Percentiles rank a stretch among this genome's conserved stretches.
These are phyloP conservation scores for Periplaneta americana DNA, from an alignment of 1,140 invertebrate genomes.

Conservation along the genomic window DNA sequence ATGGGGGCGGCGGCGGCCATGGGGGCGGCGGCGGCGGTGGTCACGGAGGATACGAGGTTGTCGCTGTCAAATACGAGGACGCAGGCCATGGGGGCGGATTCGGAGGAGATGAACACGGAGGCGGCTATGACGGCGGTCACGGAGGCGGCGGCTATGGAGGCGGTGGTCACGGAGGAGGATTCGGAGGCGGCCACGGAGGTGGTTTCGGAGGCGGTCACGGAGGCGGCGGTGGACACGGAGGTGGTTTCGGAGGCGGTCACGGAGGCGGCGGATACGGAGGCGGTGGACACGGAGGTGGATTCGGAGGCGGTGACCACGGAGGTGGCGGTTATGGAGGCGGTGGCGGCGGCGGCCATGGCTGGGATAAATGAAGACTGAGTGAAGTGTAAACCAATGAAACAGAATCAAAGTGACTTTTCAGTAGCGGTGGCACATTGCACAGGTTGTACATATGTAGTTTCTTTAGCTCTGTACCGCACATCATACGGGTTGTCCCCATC, in stretches of 20 bases:
- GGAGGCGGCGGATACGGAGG: not conserved
- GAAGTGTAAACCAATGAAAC: not conserved
- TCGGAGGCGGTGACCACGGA: not conserved
- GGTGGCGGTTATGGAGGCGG: not conserved
- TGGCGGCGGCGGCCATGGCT: not conserved
- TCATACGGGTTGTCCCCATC: not conserved
- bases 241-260: not conserved
- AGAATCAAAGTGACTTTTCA: not conserved
- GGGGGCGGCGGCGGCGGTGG: constrained; percentile 19
- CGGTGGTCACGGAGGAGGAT: not conserved
- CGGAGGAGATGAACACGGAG: not conserved
- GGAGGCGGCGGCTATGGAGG: not conserved
- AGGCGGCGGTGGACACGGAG: not conserved
- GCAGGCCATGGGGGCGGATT: not conserved
- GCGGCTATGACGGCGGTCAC: not conserved
- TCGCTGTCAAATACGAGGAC: constrained; percentile 4
- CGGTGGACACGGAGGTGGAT: not conserved
- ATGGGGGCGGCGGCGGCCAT: constrained; percentile 30
- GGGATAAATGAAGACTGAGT: not conserved
- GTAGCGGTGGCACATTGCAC: not conserved
- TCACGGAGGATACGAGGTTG: constrained; percentile 19
- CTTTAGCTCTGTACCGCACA: not conserved
- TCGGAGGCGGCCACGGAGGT: not conserved
- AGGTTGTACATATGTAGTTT: not conserved
- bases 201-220: not conserved